Conservation (phyloP, 2,888 invertebrate species). For the Sympetrum striolatum region DNA sequence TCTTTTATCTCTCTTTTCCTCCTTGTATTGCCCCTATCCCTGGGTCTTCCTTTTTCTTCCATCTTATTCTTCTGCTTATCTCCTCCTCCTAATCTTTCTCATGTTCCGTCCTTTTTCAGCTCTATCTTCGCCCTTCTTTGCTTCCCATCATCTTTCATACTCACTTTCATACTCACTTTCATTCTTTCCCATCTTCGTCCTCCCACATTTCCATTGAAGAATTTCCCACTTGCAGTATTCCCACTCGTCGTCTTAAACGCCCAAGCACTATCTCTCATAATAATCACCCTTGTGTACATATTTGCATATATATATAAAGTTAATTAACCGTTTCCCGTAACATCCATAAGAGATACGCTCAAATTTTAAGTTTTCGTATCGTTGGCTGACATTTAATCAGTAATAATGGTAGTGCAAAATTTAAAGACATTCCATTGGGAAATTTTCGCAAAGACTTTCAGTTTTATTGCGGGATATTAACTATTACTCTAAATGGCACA, state of each 20-base stretch:
- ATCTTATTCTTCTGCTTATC: background rate
- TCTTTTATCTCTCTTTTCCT: background rate
- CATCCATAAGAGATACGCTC: no score
- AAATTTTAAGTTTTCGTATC: no score
- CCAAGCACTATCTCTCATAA: background rate
- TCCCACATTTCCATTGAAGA: background rate
- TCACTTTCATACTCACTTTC: background rate
- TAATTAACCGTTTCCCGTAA: no score
- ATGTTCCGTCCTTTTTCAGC: background rate
- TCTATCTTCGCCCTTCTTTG: background rate
- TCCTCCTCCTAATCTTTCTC: background rate
- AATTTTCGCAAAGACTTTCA: no score
- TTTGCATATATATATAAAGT: no score
- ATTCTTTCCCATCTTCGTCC: background rate
- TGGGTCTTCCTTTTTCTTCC: background rate
- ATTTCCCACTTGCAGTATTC: background rate
- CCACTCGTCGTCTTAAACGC: background rate
- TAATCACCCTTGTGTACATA: no score
- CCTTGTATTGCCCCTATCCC: background rate
- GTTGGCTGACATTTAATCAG: no score
- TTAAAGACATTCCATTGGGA: no score
- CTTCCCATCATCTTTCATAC: background rate
- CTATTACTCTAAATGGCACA: no score
- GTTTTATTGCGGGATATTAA: no score
- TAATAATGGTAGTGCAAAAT: no score